A percentile compares a stretch with the other conserved stretches of the same genome.
These are phyloP conservation scores for Cephus spinipes DNA, from an alignment of 2,888 invertebrate species.

Conservation along the genomic window DNA sequence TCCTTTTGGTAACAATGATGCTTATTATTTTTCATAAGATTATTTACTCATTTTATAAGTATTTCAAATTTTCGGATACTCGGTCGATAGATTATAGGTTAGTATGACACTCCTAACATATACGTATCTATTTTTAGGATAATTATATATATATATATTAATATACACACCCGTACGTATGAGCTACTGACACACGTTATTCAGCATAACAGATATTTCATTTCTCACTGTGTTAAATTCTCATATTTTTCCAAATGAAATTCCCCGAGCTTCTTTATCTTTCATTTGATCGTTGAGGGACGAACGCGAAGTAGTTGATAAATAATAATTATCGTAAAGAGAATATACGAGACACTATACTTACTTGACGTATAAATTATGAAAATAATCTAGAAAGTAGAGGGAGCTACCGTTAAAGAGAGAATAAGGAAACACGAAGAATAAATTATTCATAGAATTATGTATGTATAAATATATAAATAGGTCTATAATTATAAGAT, in stretches of 20 bases:
- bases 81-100: neutral
- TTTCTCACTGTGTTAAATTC: neutral
- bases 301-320: neutral
- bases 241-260: neutral
- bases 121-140: neutral
- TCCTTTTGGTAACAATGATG: neutral
- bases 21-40: neutral
- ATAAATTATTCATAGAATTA: conserved; percentile 19
- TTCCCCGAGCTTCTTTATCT: neutral
- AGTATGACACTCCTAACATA: neutral
- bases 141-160: neutral
- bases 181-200: neutral
- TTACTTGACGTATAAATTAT: conserved; percentile 39
- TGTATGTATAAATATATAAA: conserved; percentile 19
- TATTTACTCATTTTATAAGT: neutral
- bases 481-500: conserved; percentile 10
- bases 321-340: conserved; percentile 11
- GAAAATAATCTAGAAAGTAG: conserved; percentile 9
- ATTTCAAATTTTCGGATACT: neutral
- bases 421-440: conserved; percentile 22
- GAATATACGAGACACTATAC: conserved; percentile 32
- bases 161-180: neutral
- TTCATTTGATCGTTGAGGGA: neutral
- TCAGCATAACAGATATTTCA: neutral
- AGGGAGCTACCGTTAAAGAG: conserved; percentile 14